phyloP scores from a whole-genome alignment of 2,888 invertebrate species.

The Drosophila birchii region DNA sequence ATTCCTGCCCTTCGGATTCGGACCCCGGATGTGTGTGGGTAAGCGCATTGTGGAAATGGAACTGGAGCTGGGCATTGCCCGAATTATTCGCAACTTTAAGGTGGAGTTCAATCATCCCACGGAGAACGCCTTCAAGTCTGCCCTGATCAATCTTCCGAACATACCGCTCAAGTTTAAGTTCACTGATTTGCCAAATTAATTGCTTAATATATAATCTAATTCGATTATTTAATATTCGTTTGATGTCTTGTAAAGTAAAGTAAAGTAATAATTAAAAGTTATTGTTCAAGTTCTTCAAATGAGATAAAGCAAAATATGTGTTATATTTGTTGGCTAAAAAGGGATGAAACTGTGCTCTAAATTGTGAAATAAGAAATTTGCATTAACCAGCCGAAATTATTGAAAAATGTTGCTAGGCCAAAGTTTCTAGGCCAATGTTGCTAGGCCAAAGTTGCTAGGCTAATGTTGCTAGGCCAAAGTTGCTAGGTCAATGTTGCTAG shows the following conservation, averaged over 20 bases:
- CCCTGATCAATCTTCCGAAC: conserved; percentile 80
- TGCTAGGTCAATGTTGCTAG: too few species aligned
- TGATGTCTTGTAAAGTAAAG: not conserved
- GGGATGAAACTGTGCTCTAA: not conserved
- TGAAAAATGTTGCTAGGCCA: too few species aligned
- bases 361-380: not conserved
- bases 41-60: conserved; percentile 91
- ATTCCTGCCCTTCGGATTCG: conserved; percentile 89
- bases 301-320: not conserved
- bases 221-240: not conserved
- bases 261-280: not conserved
- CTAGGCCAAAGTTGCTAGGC: too few species aligned
- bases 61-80: conserved; percentile 86
- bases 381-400: not conserved
- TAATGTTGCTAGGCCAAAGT: too few species aligned
- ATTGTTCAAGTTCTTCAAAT: not conserved
- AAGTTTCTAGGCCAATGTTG: too few species aligned
- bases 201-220: too few species aligned
- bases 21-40: conserved; percentile 89
- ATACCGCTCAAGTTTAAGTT: conserved; percentile 84
- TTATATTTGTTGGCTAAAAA: not conserved
- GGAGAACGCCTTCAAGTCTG: conserved; percentile 73
- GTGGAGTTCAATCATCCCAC: conserved; percentile 78
- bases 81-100: conserved; percentile 77
- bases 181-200: conserved; percentile 69